A percentile compares a stretch with the other conserved stretches of the same genome.
Evolutionary conservation across 2,888 invertebrate species (phyloP).

Genomic region (Ellobium chinense): DNA sequence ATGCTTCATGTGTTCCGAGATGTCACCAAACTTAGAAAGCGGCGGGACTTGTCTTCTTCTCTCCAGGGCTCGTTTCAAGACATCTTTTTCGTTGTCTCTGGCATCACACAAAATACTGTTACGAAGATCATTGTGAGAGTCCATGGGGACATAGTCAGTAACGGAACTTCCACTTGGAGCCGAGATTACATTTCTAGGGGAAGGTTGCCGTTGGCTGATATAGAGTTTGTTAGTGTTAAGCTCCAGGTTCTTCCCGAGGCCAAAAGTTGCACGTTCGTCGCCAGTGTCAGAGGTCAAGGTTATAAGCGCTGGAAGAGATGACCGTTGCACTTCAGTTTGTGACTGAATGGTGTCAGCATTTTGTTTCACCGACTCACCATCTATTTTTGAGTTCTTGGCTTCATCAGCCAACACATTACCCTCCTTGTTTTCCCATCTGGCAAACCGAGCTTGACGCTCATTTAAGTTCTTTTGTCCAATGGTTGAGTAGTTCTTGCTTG

Average conservation of each 20-base stretch:
- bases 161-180: not conserved
- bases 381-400: not conserved
- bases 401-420: not conserved
- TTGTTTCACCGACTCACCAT: too few relatives aligned
- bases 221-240: not conserved
- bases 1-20: constrained; percentile 19
- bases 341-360: not conserved
- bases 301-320: constrained; percentile 1
- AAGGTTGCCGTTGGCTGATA: not conserved
- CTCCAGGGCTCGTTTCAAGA: not conserved
- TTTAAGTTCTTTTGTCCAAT: too few relatives aligned
- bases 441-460: too few relatives aligned
- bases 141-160: not conserved
- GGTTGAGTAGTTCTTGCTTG: too few relatives aligned
- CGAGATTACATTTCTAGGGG: not conserved
- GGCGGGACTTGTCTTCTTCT: not conserved
- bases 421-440: too few relatives aligned
- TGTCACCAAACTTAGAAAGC: not conserved
- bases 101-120: not conserved
- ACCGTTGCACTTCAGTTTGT: not conserved
- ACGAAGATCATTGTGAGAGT: not conserved
- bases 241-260: not conserved
- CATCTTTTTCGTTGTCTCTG: not conserved
- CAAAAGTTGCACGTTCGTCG: not conserved
- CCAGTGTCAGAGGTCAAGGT: constrained; percentile 3